Percentiles rank a stretch among this genome's conserved stretches.
Evolutionary conservation across 2,797 vertebrate species (phyloP).

Genomic region (Phoxinus dragarum): DNA sequence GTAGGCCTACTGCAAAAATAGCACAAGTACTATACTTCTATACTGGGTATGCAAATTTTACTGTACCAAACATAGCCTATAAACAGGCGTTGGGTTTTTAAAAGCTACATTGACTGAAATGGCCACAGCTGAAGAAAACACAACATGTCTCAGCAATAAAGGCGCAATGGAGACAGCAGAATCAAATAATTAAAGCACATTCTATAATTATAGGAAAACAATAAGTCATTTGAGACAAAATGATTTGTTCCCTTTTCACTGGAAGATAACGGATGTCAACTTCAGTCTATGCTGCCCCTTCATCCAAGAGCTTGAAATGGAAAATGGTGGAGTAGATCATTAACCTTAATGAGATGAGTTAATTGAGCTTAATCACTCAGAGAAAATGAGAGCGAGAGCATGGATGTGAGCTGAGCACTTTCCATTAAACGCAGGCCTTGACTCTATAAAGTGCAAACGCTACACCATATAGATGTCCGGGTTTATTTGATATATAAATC

Average conservation of each 20-base stretch:
- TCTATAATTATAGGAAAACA: slow-evolving; percentile 29
- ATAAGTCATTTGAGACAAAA: slow-evolving; percentile 22
- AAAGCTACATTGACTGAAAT: not conserved
- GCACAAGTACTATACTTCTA: not conserved
- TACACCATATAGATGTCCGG: slow-evolving; percentile 1
- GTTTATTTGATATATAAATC: slow-evolving; percentile 44
- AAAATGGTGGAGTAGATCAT: slow-evolving; percentile 52
- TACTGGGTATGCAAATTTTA: too few relatives aligned
- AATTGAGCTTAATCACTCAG: slow-evolving; percentile 49
- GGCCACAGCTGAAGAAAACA: not conserved
- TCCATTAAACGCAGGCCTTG: slow-evolving; percentile 11
- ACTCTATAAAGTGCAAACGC: slow-evolving; percentile 13
- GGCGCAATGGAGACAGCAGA: not conserved
- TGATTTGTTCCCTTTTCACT: slow-evolving; percentile 11
- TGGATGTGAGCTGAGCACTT: slow-evolving; percentile 9
- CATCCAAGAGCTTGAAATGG: slow-evolving; percentile 41
- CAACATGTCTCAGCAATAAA: not conserved
- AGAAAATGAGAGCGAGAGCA: slow-evolving; percentile 35
- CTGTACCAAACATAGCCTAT: not conserved
- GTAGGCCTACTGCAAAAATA: not conserved
- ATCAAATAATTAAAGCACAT: slow-evolving; percentile 24
- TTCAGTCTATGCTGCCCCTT: slow-evolving; percentile 23
- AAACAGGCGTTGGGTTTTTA: not conserved
- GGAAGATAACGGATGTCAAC: slow-evolving; percentile 18
- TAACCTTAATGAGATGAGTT: slow-evolving; percentile 55